Evolutionary conservation across 2,113 vertebrate genomes (phyloP).

Genomic region (Erythrocercus mccallii): DNA sequence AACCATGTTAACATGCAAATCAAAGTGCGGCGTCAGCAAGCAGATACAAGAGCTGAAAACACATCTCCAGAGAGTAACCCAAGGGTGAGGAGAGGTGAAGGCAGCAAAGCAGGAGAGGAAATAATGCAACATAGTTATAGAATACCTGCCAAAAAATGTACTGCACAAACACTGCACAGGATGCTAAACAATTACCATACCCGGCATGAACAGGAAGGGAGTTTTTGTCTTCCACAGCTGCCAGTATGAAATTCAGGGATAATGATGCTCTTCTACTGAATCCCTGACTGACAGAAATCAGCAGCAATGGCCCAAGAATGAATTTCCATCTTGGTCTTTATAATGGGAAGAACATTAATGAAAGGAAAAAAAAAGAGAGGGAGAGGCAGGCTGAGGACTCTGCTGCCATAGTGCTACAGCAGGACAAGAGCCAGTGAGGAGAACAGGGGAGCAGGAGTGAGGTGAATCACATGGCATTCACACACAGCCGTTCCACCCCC

Average conservation of each 20-base stretch:
- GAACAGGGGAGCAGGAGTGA: neutral
- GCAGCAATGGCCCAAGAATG: neutral
- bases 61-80: slow-evolving; percentile 13
- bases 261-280: neutral
- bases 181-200: slow-evolving; percentile 29
- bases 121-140: neutral
- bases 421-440: neutral
- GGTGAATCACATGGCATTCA: slow-evolving; percentile 30
- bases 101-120: neutral
- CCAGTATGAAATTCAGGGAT: neutral
- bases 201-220: neutral
- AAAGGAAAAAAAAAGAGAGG: neutral
- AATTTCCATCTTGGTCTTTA: neutral
- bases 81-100: neutral
- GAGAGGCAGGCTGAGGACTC: neutral
- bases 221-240: slow-evolving; percentile 34
- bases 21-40: slow-evolving; percentile 22
- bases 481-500: neutral
- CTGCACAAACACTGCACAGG: neutral
- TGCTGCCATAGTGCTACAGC: neutral
- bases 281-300: neutral
- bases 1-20: slow-evolving; percentile 1
- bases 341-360: neutral
- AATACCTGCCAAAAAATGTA: slow-evolving; percentile 43
- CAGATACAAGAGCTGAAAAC: slow-evolving; percentile 17